These are phyloP conservation scores for Caradrina clavipalpis DNA, from an alignment of 2,888 invertebrate genomes.

Conservation along the genomic window DNA sequence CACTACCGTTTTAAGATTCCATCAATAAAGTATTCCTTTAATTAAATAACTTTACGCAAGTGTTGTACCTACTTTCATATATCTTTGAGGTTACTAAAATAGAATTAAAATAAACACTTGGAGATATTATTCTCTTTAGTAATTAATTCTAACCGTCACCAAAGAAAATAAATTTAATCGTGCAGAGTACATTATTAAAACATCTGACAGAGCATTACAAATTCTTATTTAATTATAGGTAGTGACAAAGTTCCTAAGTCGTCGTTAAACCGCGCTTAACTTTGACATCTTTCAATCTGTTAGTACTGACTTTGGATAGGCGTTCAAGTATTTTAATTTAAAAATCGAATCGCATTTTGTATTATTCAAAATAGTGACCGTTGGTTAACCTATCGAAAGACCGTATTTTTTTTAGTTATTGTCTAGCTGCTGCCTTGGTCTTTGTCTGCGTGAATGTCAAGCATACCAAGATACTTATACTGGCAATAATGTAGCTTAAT, in stretches of 20 bases:
- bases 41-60: not conserved
- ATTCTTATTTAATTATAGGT: slow-evolving; percentile 53
- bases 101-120: not conserved
- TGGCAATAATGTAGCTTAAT: too few relatives aligned
- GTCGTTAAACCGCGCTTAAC: slow-evolving; percentile 47
- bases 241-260: slow-evolving; percentile 49
- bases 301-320: slow-evolving; percentile 60
- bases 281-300: slow-evolving; percentile 56
- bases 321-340: slow-evolving; percentile 45
- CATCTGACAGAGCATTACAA: slow-evolving; percentile 34
- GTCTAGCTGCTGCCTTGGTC: too few relatives aligned
- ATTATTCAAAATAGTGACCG: too few relatives aligned
- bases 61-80: not conserved
- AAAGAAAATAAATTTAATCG: slow-evolving; percentile 29
- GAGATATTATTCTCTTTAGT: not conserved
- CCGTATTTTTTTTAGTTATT: too few relatives aligned
- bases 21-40: not conserved
- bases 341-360: slow-evolving; percentile 52
- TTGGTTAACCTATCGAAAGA: too few relatives aligned
- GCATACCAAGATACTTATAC: too few relatives aligned
- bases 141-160: not conserved
- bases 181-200: slow-evolving; percentile 35
- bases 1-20: not conserved
- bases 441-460: too few relatives aligned
- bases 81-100: not conserved